phyloP scores from a whole-genome alignment of 2,888 invertebrate species.

The Thymelicus sylvestris region DNA sequence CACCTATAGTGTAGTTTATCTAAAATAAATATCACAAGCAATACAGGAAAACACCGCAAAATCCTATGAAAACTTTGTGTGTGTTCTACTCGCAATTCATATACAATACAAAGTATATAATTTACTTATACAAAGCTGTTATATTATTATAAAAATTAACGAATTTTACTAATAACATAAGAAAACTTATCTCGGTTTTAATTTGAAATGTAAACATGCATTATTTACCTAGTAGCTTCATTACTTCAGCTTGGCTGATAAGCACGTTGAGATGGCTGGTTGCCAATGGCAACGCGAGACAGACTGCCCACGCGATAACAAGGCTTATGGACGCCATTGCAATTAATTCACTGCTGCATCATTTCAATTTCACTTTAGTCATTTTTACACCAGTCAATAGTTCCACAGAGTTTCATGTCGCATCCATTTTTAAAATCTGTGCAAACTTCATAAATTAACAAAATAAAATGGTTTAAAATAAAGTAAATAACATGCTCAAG shows the following conservation, averaged over 20 bases:
- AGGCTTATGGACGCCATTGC: conserved; percentile 69
- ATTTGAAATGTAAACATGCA: conserved; percentile 51
- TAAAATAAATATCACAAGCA: no score
- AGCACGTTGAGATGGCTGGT: conserved; percentile 91
- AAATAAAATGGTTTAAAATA: conserved; percentile 23
- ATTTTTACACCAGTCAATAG: conserved; percentile 53
- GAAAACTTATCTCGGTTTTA: no score
- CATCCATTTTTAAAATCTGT: conserved; percentile 51
- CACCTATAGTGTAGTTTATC: no score
- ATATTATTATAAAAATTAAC: no score
- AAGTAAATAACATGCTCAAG: conserved; percentile 15
- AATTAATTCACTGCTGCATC: conserved; percentile 64
- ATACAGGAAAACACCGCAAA: no score
- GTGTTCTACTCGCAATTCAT: no score
- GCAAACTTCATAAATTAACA: not conserved
- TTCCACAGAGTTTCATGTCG: conserved; percentile 48
- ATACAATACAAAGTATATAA: no score
- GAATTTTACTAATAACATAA: no score
- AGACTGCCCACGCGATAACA: conserved; percentile 73
- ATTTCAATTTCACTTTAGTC: conserved; percentile 73
- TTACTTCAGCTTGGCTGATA: conserved; percentile 91
- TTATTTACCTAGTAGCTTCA: conserved; percentile 89
- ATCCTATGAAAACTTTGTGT: no score
- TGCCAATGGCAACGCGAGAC: conserved; percentile 81
- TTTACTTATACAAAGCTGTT: no score